Base-by-base conservation (phyloP, 2,888 invertebrate genomes). In the Aelia acuminata region DNA sequence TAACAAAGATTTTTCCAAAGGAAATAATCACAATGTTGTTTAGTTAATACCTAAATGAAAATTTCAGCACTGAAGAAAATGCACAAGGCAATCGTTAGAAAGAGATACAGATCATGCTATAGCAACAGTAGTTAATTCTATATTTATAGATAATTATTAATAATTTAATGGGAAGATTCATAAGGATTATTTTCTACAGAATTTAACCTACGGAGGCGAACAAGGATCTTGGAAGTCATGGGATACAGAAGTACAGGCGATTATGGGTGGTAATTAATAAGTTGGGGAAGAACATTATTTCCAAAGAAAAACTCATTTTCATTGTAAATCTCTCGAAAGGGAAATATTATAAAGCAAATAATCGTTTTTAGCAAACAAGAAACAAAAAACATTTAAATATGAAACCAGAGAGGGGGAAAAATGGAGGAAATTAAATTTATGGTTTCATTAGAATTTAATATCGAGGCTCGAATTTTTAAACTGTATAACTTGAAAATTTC, bases 151-250 rank as follows among this genome's bases (percentile, higher is more conserved):
- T 49, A 49, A 22, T 70, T 31, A 70, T 26, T 35, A 70, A 70
- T 35, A 35, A 70, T 35, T 1, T 35, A 18, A 70, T 7, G 7
- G 18, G 8, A 18, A 11, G 13, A 70, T 70, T 35, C 18, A 70
- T 35, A 70, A 70, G 63, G 63, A 35, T 70, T 5, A 70, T 70
- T 70, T 70, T 70, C 63, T 18, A 57, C 13, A 57, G 53, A 53
- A n/a, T n/a, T n/a, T 53, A 18, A 70, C 31, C 31, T 70, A n/a
- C n/a, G 80, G 43, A 80, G 80, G 80, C 80, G 80, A 80, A 80
- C 80, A 80, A 80, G 80, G 80, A 80, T 80, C 80, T 80, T 80
- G 80, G 80, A 80, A 80, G 80, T 80, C 80, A 80, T 22, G 39
- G 80, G 80, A 43, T 80, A 80, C 80, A 75, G 75, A 75, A 35